Conservation (phyloP, 2,888 invertebrate genomes). For the Carterocephalus palaemon region DNA sequence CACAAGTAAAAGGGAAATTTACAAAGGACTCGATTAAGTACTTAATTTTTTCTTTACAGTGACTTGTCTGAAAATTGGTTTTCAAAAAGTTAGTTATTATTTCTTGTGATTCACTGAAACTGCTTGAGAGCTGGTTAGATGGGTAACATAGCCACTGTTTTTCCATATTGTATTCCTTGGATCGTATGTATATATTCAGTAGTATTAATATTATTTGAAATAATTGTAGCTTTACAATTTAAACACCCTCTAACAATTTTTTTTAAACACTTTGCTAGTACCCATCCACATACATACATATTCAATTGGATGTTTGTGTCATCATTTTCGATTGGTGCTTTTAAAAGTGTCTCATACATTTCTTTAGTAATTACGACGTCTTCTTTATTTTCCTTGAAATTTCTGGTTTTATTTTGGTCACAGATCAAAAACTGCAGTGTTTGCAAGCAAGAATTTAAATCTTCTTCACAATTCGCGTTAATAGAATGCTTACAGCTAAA, state of each 20-base stretch:
- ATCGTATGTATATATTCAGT: neutral
- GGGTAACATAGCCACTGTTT: conserved; percentile 19
- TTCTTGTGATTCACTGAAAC: neutral
- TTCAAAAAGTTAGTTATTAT: conserved; percentile 1
- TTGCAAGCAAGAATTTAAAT: conserved; percentile 12
- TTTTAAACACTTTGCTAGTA: conserved; percentile 16
- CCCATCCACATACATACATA: conserved; percentile 23
- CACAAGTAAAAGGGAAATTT: conserved; percentile 9
- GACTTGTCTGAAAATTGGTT: neutral
- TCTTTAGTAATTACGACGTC: neutral
- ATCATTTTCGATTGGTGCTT: neutral
- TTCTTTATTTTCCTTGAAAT: neutral
- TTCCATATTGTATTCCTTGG: conserved; percentile 9
- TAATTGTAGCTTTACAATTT: conserved; percentile 3
- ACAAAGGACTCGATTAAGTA: neutral
- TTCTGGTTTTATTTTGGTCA: neutral
- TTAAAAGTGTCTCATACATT: too few species aligned
- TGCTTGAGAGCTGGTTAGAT: neutral
- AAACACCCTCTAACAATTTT: conserved; percentile 12
- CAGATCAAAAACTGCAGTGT: conserved; percentile 14
- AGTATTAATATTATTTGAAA: neutral
- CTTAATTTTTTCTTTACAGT: conserved; percentile 8
- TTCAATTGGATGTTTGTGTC: neutral
- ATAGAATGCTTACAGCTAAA: conserved; percentile 11
- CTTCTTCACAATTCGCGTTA: conserved; percentile 22